Evolutionary conservation across 2,113 vertebrate genomes (phyloP).

Genomic region (Syrrhaptes paradoxus): DNA sequence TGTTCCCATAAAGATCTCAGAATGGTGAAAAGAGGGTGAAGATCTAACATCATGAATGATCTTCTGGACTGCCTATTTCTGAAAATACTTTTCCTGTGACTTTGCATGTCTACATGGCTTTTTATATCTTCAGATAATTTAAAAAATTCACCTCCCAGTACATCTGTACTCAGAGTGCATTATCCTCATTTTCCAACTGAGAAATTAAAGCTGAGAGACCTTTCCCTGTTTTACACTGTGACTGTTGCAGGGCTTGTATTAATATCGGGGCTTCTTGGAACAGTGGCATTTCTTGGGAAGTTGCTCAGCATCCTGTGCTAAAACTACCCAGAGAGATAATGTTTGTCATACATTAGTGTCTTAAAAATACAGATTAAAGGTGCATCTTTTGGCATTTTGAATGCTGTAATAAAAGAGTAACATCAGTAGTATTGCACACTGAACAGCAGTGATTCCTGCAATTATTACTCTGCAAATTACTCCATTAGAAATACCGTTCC

Average conservation of each 20-base stretch:
- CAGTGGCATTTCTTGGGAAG: neutral
- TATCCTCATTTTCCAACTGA: neutral
- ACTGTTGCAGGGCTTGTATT: neutral
- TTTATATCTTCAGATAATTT: neutral
- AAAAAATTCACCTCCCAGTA: neutral
- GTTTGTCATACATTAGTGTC: neutral
- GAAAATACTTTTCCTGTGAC: neutral
- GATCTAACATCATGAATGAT: neutral
- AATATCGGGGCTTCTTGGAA: neutral
- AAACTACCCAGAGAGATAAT: neutral
- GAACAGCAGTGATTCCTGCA: neutral
- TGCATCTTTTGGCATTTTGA: neutral
- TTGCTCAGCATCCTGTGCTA: neutral
- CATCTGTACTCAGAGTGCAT: neutral
- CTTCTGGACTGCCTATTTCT: neutral
- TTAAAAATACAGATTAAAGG: neutral
- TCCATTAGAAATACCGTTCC: neutral
- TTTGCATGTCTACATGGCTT: neutral
- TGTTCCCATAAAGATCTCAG: neutral
- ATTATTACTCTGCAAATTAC: neutral
- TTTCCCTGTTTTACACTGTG: neutral
- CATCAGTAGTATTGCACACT: neutral
- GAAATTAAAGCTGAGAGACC: neutral
- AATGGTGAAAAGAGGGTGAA: neutral
- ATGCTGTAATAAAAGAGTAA: neutral